phyloP scores from a whole-genome alignment of 2,888 invertebrate genomes.

The Trissoscelio sp. region DNA sequence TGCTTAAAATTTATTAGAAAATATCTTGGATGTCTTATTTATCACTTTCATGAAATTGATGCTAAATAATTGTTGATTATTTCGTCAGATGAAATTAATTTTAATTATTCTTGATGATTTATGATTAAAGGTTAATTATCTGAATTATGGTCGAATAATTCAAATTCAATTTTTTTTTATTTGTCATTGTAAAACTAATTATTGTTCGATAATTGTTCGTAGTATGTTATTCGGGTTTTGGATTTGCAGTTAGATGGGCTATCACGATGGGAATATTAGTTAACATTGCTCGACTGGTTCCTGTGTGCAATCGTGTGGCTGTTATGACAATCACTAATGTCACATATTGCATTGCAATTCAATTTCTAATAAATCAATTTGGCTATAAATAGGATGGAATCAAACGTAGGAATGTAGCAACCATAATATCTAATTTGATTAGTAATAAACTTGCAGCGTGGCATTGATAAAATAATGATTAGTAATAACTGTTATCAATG shows the following conservation, averaged over 20 bases:
- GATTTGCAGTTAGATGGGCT: slow-evolving; percentile 7
- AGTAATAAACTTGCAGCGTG: slow-evolving; percentile 8
- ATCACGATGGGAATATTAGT: slow-evolving; percentile 35
- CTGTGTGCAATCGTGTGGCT: slow-evolving; percentile 33
- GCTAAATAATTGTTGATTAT: too few species aligned
- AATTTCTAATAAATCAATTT: slow-evolving; percentile 58
- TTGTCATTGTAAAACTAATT: slow-evolving; percentile 6
- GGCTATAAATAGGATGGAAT: slow-evolving; percentile 23
- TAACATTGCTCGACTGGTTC: slow-evolving; percentile 27
- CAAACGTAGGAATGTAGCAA: slow-evolving; percentile 1
- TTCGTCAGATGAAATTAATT: too few species aligned
- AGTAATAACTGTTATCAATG: too few species aligned
- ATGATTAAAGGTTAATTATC: too few species aligned
- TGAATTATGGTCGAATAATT: too few species aligned
- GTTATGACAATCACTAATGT: slow-evolving; percentile 54
- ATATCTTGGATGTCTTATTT: too few species aligned
- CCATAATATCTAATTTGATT: slow-evolving; percentile 13
- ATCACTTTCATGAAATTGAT: too few species aligned
- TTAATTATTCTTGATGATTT: too few species aligned
- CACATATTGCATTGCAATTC: slow-evolving; percentile 45
- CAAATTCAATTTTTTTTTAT: too few species aligned
- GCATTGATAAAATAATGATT: too few species aligned
- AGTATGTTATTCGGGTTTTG: slow-evolving; percentile 19
- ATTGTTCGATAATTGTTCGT: slow-evolving; percentile 2
- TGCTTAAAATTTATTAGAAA: too few species aligned